phyloP scores from a whole-genome alignment of 2,797 vertebrate species.

The Danio choprae region DNA sequence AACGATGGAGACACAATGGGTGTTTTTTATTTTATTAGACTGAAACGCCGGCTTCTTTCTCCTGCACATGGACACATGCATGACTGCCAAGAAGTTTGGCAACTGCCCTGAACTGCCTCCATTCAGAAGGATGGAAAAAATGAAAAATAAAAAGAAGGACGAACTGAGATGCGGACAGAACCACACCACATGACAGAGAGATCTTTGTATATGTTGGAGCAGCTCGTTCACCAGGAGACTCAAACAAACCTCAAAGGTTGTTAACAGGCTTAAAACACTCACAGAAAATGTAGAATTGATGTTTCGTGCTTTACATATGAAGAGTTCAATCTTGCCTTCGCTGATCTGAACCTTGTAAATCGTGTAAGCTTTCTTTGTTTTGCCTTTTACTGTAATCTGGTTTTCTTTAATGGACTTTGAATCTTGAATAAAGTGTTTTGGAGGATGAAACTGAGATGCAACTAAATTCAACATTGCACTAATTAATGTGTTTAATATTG shows the following conservation, averaged over 20 bases:
- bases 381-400: constrained; percentile 25
- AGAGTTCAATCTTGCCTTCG: constrained; percentile 2
- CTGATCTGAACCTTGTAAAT: constrained; percentile 12
- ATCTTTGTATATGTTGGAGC: constrained; percentile 8
- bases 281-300: constrained; percentile 13
- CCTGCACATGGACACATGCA: constrained; percentile 20
- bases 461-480: neutral
- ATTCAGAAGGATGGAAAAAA: constrained; percentile 32
- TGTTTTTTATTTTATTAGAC: constrained; percentile 28
- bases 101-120: neutral
- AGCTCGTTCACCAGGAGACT: neutral
- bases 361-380: neutral
- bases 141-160: neutral
- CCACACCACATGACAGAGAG: constrained; percentile 7
- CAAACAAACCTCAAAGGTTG: constrained; percentile 17
- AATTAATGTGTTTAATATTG: neutral
- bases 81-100: constrained; percentile 26
- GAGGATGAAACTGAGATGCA: neutral
- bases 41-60: constrained; percentile 3
- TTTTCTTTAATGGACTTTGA: constrained; percentile 1
- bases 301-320: constrained; percentile 19
- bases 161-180: constrained; percentile 33
- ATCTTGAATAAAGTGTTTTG: constrained; percentile 42
- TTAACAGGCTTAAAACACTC: neutral
- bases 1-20: constrained; percentile 11